Evolutionary conservation across 2,113 vertebrate species (phyloP).

Genomic region (Bucco capensis): DNA sequence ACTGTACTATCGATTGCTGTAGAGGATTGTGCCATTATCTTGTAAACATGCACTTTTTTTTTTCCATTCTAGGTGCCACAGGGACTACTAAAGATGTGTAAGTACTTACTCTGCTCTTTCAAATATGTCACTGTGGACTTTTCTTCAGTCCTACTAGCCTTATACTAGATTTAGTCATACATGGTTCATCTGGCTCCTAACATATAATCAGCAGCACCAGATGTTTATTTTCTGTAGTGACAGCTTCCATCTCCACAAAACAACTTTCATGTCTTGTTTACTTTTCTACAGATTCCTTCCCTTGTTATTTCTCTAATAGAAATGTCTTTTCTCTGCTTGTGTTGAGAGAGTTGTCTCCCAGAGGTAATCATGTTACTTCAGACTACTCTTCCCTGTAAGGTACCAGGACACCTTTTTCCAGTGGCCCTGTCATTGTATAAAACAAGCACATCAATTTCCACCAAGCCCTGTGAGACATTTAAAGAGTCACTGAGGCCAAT

Average conservation of each 20-base stretch:
- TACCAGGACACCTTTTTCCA: not conserved
- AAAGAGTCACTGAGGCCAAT: not conserved
- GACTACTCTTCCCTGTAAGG: not conserved
- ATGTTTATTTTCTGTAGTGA: constrained; percentile 27
- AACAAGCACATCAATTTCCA: not conserved
- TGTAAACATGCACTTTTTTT: not conserved
- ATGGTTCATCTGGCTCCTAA: constrained; percentile 24
- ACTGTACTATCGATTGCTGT: not conserved
- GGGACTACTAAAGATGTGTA: constrained; percentile 89
- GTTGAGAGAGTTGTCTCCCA: not conserved
- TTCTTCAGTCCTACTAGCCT: not conserved
- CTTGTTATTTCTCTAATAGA: not conserved
- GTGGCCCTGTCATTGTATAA: not conserved
- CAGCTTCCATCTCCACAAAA: constrained; percentile 1
- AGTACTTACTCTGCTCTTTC: constrained; percentile 72
- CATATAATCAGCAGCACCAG: not conserved
- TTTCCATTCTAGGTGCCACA: constrained; percentile 76
- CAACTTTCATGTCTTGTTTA: not conserved
- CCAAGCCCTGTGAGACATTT: not conserved
- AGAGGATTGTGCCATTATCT: not conserved
- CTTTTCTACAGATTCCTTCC: not conserved
- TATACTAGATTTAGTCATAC: constrained; percentile 5
- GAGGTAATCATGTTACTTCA: not conserved
- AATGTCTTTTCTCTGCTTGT: not conserved
- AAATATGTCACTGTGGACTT: not conserved